Evolutionary conservation across 2,797 vertebrate species (phyloP).

Genomic region (Urocyon cinereoargenteus): DNA sequence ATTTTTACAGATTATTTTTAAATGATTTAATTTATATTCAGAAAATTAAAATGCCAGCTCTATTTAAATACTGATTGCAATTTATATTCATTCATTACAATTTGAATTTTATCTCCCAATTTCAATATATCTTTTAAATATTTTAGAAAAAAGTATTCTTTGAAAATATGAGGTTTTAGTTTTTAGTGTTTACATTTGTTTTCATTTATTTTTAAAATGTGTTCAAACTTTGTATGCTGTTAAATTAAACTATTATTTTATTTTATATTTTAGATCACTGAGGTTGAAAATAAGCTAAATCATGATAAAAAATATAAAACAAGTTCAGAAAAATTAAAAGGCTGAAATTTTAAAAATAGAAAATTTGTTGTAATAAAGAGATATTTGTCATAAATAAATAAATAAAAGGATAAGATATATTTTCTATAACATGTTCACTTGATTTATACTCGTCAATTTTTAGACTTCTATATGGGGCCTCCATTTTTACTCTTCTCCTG

Average conservation of each 20-base stretch:
- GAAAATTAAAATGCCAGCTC: neutral
- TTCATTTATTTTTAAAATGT: neutral
- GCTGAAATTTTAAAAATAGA: neutral
- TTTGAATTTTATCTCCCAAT: conserved; percentile 30
- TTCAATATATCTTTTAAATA: neutral
- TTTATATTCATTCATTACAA: neutral
- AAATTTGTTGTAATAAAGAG: neutral
- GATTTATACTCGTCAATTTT: conserved; percentile 11
- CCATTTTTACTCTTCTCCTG: neutral
- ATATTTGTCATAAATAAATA: conserved; percentile 30
- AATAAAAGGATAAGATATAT: neutral
- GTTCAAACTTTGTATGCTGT: neutral
- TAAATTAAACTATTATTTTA: neutral
- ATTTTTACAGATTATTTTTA: conserved; percentile 26
- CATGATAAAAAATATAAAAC: conserved; percentile 35
- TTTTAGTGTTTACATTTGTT: conserved; percentile 15
- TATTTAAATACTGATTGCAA: conserved; percentile 14
- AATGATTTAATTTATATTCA: neutral
- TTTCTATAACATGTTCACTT: neutral
- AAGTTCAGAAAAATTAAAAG: conserved; percentile 24
- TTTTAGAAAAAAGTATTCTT: neutral
- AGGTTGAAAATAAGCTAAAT: conserved; percentile 15
- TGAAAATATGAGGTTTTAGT: neutral
- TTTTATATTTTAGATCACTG: neutral
- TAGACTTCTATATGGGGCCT: neutral